Percentiles rank a stretch among this genome's conserved stretches.
Conservation (phyloP, 2,113 vertebrate species). For the Chascanopsetta lugubris region DNA sequence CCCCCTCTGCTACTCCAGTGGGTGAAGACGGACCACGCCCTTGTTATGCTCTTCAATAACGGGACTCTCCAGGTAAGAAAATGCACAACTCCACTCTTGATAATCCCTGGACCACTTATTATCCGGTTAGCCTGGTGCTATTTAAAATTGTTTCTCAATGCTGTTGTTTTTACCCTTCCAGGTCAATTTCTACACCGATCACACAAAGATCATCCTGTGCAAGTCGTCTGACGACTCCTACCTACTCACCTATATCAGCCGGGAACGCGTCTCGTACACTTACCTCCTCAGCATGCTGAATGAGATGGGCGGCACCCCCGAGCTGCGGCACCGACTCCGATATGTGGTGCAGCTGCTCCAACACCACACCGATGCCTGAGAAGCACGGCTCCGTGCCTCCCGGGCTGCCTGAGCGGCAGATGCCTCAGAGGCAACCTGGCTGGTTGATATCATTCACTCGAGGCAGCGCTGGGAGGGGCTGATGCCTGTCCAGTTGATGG, state of each 20-base stretch:
- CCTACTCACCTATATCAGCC: slow-evolving; percentile 94
- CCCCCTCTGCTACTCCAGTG: slow-evolving; percentile 93
- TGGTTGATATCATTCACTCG: slow-evolving; percentile 41
- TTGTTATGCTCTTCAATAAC: slow-evolving; percentile 96
- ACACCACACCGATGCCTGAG: slow-evolving; percentile 85
- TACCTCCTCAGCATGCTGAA: slow-evolving; percentile 89
- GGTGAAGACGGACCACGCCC: slow-evolving; percentile 96
- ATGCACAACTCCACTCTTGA: neutral
- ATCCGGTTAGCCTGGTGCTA: neutral
- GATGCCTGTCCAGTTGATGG: slow-evolving; percentile 17
- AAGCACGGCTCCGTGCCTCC: slow-evolving; percentile 10
- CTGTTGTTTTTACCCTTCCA: slow-evolving; percentile 53
- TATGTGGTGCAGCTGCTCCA: slow-evolving; percentile 92
- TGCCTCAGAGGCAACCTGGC: slow-evolving; percentile 46
- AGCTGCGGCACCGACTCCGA: slow-evolving; percentile 87
- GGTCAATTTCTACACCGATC: slow-evolving; percentile 98
- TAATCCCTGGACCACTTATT: neutral
- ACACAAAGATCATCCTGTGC: slow-evolving; percentile 96
- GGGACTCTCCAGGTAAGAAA: slow-evolving; percentile 90
- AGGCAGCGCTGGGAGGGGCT: slow-evolving; percentile 29
- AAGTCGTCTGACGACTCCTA: slow-evolving; percentile 89
- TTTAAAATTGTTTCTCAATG: neutral
- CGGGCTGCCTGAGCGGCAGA: slow-evolving; percentile 39
- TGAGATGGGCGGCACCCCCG: slow-evolving; percentile 89
- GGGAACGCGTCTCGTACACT: slow-evolving; percentile 89